These are phyloP conservation scores for Eleutherodactylus coqui DNA, from an alignment of 2,797 vertebrate genomes.

Conservation along the genomic window DNA sequence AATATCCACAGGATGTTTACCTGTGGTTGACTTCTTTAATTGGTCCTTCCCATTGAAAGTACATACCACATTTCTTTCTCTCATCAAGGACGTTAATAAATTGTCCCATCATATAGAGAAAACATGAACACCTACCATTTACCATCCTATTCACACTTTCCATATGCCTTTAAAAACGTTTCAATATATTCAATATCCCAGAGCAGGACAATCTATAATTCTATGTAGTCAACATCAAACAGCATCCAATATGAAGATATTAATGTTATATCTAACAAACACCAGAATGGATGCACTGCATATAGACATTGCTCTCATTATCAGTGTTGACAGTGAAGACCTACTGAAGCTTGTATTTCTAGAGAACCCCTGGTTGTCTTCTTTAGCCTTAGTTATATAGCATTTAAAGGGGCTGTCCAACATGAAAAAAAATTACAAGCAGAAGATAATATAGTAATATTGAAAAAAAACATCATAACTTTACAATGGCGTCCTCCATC, in stretches of 20 bases:
- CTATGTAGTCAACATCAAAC: not conserved
- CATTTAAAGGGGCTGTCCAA: too few relatives aligned
- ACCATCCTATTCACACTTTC: constrained; percentile 19
- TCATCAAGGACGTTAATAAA: constrained; percentile 39
- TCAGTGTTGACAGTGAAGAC: not conserved
- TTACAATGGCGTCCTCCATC: too few relatives aligned
- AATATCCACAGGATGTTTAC: not conserved
- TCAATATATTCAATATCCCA: not conserved
- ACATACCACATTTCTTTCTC: constrained; percentile 24
- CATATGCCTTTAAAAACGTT: not conserved
- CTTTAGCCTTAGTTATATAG: not conserved
- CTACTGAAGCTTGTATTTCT: not conserved
- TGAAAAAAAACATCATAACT: too few relatives aligned
- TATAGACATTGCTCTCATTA: not conserved
- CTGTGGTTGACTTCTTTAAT: not conserved
- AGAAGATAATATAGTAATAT: too few relatives aligned
- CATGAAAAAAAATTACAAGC: too few relatives aligned
- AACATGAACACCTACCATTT: constrained; percentile 15
- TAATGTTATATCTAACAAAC: not conserved
- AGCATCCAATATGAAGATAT: not conserved
- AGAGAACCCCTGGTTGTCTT: not conserved
- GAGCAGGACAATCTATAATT: not conserved
- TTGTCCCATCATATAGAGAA: constrained; percentile 58
- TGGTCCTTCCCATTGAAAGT: not conserved
- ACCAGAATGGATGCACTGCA: not conserved